These are phyloP conservation scores for Petrolisthes manimaculis DNA, from an alignment of 2,888 invertebrate species.

Conservation along the genomic window DNA sequence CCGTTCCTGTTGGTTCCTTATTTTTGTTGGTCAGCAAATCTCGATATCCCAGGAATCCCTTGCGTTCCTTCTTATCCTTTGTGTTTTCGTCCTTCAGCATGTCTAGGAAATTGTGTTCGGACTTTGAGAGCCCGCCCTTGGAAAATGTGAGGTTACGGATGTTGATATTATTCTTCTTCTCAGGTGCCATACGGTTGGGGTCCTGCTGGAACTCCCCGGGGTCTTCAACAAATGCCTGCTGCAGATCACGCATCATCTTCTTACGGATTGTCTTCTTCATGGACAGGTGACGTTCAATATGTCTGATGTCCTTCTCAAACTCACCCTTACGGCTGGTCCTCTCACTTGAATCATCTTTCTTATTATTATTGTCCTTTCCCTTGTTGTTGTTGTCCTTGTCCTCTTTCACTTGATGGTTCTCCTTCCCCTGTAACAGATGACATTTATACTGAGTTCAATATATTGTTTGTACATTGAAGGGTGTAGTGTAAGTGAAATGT, in stretches of 20 bases:
- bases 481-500: no score
- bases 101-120: slow-evolving; percentile 78
- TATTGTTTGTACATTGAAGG: no score
- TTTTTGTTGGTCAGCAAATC: slow-evolving; percentile 62
- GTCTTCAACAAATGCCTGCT: slow-evolving; percentile 73
- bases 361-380: slow-evolving; percentile 10
- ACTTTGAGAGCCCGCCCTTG: slow-evolving; percentile 69
- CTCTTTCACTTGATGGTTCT: slow-evolving; percentile 28
- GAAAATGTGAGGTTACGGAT: slow-evolving; percentile 78
- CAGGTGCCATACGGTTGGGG: slow-evolving; percentile 75
- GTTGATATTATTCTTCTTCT: slow-evolving; percentile 79
- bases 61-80: slow-evolving; percentile 70
- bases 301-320: slow-evolving; percentile 77
- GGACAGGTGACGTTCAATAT: slow-evolving; percentile 83
- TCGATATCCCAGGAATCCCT: slow-evolving; percentile 40
- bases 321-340: slow-evolving; percentile 73
- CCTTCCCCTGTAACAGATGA: neutral
- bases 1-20: slow-evolving; percentile 67
- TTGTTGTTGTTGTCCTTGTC: slow-evolving; percentile 32
- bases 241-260: slow-evolving; percentile 86
- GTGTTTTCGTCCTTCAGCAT: slow-evolving; percentile 77
- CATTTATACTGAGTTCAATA: no score
- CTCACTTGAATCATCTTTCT: slow-evolving; percentile 69
- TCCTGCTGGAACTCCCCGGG: slow-evolving; percentile 81
- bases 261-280: slow-evolving; percentile 89